Evolutionary conservation across 2,113 vertebrate species (phyloP), one percentile per base, ranked within the genome.

Genomic region (Syrmaticus mikado): DNA sequence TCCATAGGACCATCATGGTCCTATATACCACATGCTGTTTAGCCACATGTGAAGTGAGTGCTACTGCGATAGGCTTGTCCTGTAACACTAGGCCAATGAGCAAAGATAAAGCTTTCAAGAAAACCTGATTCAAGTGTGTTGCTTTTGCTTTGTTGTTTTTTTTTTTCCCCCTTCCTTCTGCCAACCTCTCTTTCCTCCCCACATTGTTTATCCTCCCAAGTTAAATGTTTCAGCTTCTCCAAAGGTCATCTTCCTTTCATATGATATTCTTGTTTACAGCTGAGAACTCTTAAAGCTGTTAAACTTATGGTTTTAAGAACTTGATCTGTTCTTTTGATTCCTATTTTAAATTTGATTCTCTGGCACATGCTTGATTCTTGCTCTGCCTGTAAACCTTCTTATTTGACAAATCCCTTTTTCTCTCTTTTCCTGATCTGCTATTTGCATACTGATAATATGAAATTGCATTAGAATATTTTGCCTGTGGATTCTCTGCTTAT

Each of bases 371-470:
- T 90, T 9, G 5, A 55, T 48, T 89, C 86, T 94, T 92, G 60
- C 67, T 25, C 38, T 91, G 53, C 28, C 34, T 62, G 87, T 82
- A 85, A 80, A 50, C 60, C 34, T 77, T 74, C 81, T 71, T 75
- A 15, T 78, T 94, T 96, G 91, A 82, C 73, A 36, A 78, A 46
- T 79, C 19, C 34, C 60, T 85, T 71, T 77, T 93, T 88, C 67
- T 75, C 16, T 13, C 86, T 87, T 93, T 75, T 79, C 11, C 46
- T 79, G 58, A 71, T 87, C 60, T 88, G 55, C 65, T 85, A 1
- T 90, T 52, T 93, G 61, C 75, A 70, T 90, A 86, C 45, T 87
- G 80, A 89, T 87, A 91, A 40, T 68, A 36, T 81, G 61, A 91
- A 93, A 87, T 53, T 66, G 24, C 79, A 20, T 87, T 94, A 90